Evolutionary conservation across 64 coral and sea anemone genomes (phyloP).

Genomic region (Stylophora pistillata): DNA sequence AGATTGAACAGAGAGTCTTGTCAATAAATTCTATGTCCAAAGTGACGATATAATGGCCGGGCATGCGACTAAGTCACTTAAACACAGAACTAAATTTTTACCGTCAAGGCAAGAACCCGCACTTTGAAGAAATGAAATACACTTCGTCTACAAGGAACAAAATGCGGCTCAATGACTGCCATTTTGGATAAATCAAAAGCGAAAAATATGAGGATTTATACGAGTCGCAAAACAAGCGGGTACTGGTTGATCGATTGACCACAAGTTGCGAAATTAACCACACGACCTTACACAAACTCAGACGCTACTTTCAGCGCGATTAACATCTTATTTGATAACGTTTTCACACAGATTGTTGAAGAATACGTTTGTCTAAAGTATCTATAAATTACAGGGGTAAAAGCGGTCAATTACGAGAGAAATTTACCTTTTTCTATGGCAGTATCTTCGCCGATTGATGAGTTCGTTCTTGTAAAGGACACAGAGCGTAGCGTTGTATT

Average conservation of each 20-base stretch:
- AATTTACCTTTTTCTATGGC: conserved; percentile 24
- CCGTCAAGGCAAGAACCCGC: too few relatives aligned
- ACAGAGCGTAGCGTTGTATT: conserved; percentile 26
- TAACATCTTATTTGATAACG: neutral
- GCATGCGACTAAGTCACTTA: too few relatives aligned
- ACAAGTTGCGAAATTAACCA: conserved; percentile 8
- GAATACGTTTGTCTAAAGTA: conserved; percentile 9
- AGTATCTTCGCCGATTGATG: neutral
- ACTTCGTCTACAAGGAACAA: neutral
- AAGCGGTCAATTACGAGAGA: neutral
- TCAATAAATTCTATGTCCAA: too few relatives aligned
- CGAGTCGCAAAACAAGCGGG: neutral
- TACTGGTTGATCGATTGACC: neutral
- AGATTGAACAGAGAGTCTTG: too few relatives aligned
- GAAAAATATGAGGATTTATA: neutral
- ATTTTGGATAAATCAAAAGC: neutral
- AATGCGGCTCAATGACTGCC: neutral
- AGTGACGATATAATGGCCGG: too few relatives aligned
- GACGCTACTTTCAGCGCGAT: neutral
- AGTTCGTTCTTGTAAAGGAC: neutral
- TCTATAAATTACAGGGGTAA: neutral
- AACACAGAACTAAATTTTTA: too few relatives aligned
- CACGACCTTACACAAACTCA: neutral
- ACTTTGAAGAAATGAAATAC: neutral
- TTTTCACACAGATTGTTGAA: neutral